Base-by-base conservation (phyloP, 2,888 invertebrate genomes). In the Phytoseiulus persimilis region DNA sequence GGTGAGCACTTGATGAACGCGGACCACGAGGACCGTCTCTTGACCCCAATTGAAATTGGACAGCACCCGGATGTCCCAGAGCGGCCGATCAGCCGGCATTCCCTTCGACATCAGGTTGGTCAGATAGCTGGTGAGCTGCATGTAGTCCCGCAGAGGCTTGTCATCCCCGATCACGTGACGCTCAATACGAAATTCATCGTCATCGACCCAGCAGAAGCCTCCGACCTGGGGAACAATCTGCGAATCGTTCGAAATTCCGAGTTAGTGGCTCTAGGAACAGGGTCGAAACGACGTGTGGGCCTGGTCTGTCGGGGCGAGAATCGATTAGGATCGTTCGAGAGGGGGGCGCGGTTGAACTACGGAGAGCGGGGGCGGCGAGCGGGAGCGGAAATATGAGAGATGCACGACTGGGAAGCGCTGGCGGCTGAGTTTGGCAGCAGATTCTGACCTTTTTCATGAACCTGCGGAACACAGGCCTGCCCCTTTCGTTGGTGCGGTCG, bases 51-150 rank as follows among this genome's bases (percentile, higher is more conserved):
- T 93, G 91, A 93, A 93, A 90, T 93, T 92, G 2, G 92, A 92
- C 23, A 94, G 91, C 9, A 94, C 92, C 65, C 91, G 90, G 65
- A 94, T 92, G 91, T 94, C 94, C 94, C 94, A 94, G 11, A 94
- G 92, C 0, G 94, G 94, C 90, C 92, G 92, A 32, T 93, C 93
- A 31, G 92, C 90, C 0, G 93, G 92, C 89, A 94, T 91, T 0
- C 93, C 93, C 90, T 93, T 92, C 5, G 92, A 92, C 89, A 94
- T 92, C 90, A 94, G 92, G 32, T 92, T 92, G 0, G 93, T 93
- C 11, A 94, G 92, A 91, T 94, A 94, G 87, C 92, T 92, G 91
- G 93, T 93, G 18, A 94, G 91, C 89, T 93, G 93, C 46, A 92
- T 92, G 90, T 92, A 92, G 31, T 92, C 92, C 39, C 90, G 91